A percentile compares a stretch with the other conserved stretches of the same genome.
Conservation (phyloP, 2,113 vertebrate species). For the Trochalopteron elliotii region DNA sequence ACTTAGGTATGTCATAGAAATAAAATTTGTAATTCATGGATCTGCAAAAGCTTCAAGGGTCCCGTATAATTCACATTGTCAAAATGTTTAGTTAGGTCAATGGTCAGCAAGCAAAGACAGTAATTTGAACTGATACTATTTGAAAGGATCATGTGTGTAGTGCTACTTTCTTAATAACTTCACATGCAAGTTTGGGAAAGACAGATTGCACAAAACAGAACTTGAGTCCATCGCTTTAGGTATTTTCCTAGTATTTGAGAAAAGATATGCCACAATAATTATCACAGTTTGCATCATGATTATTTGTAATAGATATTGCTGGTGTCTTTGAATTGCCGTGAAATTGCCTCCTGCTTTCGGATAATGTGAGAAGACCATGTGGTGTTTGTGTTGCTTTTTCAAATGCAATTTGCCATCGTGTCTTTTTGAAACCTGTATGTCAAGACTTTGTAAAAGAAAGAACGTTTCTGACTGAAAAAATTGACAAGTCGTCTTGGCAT, state of each 20-base stretch:
- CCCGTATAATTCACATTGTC: not conserved
- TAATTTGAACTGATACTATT: not conserved
- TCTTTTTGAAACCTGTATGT: not conserved
- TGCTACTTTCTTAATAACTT: not conserved
- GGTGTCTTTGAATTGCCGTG: not conserved
- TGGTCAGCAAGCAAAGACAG: not conserved
- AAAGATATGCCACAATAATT: not conserved
- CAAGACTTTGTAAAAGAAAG: not conserved
- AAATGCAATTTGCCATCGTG: not conserved
- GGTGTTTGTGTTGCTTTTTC: not conserved
- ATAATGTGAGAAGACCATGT: not conserved
- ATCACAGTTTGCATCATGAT: not conserved
- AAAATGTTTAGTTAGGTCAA: not conserved
- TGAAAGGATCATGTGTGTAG: not conserved
- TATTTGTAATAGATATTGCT: not conserved
- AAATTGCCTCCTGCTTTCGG: slow-evolving; percentile 13
- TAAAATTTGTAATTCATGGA: not conserved
- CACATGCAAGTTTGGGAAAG: not conserved
- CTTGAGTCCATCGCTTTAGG: not conserved
- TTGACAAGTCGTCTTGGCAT: not conserved
- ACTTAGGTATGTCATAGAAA: not conserved
- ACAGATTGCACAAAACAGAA: not conserved
- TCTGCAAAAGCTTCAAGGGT: not conserved
- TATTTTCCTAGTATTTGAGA: not conserved
- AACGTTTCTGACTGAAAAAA: not conserved